phyloP scores from a whole-genome alignment of 2,797 vertebrate genomes.

The Ataeniobius toweri region DNA sequence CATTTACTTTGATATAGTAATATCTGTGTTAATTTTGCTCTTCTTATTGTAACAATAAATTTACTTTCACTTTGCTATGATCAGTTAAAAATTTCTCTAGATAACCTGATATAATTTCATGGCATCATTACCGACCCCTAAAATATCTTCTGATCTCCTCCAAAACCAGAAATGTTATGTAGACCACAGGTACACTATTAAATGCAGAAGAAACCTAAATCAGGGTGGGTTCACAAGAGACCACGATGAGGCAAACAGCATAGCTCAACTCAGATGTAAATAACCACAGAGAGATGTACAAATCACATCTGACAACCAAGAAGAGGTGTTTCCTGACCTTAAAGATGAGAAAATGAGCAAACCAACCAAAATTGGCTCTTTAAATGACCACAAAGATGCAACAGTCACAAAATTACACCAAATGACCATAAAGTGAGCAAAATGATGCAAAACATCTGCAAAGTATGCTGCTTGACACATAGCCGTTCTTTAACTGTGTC shows the following conservation, averaged over 20 bases:
- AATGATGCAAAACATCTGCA: conserved; percentile 6
- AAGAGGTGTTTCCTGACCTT: neutral
- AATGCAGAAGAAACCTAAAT: neutral
- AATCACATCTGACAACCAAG: neutral
- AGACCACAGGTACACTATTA: neutral
- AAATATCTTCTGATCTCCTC: neutral
- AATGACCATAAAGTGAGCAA: neutral
- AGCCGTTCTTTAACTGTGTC: neutral
- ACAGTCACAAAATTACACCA: neutral
- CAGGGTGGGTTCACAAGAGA: neutral
- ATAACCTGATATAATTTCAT: neutral
- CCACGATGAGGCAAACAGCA: neutral
- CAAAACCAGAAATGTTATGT: neutral
- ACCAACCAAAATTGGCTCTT: neutral
- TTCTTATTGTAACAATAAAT: neutral
- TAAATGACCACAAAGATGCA: neutral
- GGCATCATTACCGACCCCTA: too few relatives aligned
- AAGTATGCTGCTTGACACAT: neutral
- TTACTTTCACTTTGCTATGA: neutral
- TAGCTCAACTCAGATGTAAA: conserved; percentile 7
- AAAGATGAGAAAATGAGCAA: neutral
- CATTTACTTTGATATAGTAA: too few relatives aligned
- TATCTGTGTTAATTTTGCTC: too few relatives aligned
- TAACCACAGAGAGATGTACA: neutral
- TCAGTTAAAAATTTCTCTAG: neutral